Percentiles rank a stretch among this genome's conserved stretches.
Conservation (phyloP, 2,888 invertebrate species). For the Sceliomorpha sp. region DNA sequence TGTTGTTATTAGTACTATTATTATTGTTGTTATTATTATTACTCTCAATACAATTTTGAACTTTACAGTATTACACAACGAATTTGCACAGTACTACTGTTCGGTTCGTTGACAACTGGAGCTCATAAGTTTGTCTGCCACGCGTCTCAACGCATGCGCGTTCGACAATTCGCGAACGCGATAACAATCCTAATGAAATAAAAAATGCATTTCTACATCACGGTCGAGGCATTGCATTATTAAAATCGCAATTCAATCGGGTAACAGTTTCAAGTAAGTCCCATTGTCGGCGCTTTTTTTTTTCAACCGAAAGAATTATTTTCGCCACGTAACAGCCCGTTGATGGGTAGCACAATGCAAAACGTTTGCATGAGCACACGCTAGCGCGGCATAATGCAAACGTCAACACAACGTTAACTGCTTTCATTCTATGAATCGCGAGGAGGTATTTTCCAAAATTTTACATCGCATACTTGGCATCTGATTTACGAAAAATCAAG, state of each 20-base stretch:
- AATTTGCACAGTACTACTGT: no score
- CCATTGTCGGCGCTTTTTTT: conserved; percentile 32
- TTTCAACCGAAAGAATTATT: conserved; percentile 33
- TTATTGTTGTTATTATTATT: no score
- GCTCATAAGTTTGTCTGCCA: no score
- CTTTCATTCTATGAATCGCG: conserved; percentile 15
- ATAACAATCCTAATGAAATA: no score
- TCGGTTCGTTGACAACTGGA: no score
- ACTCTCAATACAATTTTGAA: no score
- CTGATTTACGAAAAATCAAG: no score
- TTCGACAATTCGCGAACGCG: no score
- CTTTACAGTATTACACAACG: no score
- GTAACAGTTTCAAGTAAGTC: conserved; percentile 30
- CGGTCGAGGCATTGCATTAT: background rate
- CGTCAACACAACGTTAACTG: conserved; percentile 21
- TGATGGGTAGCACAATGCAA: conserved; percentile 16
- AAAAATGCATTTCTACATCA: background rate
- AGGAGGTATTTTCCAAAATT: conserved; percentile 8
- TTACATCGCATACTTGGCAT: no score
- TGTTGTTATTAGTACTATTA: no score
- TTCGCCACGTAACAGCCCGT: conserved; percentile 23
- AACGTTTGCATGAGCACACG: conserved; percentile 27
- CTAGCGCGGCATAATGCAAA: conserved; percentile 22
- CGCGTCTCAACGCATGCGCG: no score
- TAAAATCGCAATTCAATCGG: conserved; percentile 20